phyloP scores from a whole-genome alignment of 2,888 invertebrate genomes.

The Trachelus iudaicus region DNA sequence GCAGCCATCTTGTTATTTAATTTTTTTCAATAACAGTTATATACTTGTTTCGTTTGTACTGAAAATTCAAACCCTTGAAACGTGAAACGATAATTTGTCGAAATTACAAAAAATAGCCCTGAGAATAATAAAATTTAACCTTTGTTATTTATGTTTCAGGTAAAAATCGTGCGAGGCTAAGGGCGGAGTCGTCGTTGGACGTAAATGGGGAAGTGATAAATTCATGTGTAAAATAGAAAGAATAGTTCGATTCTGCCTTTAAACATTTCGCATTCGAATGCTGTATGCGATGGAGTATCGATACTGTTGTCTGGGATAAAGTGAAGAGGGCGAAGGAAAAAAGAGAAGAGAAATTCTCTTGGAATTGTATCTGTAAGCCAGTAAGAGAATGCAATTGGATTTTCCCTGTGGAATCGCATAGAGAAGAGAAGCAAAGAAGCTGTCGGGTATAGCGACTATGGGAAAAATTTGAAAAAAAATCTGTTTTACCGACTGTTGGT shows the following conservation, averaged over 20 bases:
- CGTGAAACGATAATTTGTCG: background rate
- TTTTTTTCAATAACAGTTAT: too few species aligned
- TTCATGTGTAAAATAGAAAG: background rate
- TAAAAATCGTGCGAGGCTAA: background rate
- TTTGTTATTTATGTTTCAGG: background rate
- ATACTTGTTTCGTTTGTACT: background rate
- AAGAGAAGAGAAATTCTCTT: background rate
- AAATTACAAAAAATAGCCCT: background rate
- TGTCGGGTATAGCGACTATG: background rate
- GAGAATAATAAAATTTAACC: background rate
- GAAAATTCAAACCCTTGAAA: background rate
- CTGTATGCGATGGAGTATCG: background rate
- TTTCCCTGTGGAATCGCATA: background rate
- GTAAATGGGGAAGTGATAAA: background rate
- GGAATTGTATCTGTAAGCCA: background rate
- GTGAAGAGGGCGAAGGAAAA: background rate
- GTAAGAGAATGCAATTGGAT: background rate
- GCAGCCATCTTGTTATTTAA: background rate
- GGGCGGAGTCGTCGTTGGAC: background rate
- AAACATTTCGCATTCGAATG: background rate
- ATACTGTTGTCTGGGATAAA: background rate
- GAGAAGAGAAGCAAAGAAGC: background rate
- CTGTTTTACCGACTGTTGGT: background rate
- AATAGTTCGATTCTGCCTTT: background rate
- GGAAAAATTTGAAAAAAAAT: background rate